Conservation (phyloP, 2,888 invertebrate genomes). For the Trichogramma dendrolimi region DNA sequence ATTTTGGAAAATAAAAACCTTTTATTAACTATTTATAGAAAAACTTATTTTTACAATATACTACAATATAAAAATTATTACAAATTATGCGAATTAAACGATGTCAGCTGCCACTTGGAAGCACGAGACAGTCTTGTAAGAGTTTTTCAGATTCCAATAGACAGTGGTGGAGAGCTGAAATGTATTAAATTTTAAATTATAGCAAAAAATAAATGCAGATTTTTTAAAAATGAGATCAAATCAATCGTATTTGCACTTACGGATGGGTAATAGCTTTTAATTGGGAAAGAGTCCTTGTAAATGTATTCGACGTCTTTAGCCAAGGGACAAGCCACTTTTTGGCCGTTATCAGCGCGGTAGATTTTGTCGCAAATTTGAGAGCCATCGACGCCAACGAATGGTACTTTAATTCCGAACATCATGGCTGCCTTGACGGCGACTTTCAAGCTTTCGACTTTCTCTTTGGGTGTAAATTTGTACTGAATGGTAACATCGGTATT, state of each 20-base stretch:
- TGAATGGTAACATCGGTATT: constrained; percentile 57
- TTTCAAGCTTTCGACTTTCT: constrained; percentile 56
- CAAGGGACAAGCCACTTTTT: constrained; percentile 64
- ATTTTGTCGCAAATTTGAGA: constrained; percentile 64
- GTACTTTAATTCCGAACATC: constrained; percentile 62
- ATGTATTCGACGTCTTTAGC: constrained; percentile 65
- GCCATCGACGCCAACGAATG: constrained; percentile 78
- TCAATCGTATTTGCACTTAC: constrained; percentile 41
- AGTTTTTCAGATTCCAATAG: no score
- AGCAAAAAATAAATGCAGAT: no score
- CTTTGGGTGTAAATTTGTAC: constrained; percentile 60
- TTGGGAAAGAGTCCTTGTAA: constrained; percentile 63
- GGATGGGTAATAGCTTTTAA: constrained; percentile 55
- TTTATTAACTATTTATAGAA: no score
- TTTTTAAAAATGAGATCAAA: no score
- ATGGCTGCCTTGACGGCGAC: constrained; percentile 61
- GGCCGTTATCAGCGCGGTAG: constrained; percentile 56
- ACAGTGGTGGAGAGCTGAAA: no score
- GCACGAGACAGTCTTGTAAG: no score
- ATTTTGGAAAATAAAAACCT: no score
- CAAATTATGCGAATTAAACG: no score
- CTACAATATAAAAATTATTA: no score
- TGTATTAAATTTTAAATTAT: no score
- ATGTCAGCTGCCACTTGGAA: no score
- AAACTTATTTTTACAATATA: no score